Conservation (phyloP, 1,140 invertebrate species). For the Eumeta japonica region DNA sequence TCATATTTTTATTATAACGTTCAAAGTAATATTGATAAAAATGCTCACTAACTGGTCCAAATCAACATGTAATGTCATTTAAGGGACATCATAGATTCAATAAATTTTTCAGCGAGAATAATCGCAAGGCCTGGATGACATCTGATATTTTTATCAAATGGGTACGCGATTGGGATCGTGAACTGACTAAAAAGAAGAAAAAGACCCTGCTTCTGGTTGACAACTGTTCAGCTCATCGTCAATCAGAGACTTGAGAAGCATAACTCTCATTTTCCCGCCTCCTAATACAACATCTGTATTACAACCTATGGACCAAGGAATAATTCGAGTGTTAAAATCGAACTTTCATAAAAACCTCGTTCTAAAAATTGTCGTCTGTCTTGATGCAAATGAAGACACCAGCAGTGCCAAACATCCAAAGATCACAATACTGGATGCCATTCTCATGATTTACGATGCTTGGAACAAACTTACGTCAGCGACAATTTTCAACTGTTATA, state of each 20-base stretch:
- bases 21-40: too few species aligned
- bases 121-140: constrained; percentile 16
- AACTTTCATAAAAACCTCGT: constrained; percentile 15
- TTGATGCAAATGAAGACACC: constrained; percentile 8
- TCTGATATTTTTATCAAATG: constrained; percentile 13
- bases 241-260: constrained; percentile 12
- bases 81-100: too few species aligned
- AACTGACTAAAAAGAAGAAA: constrained; percentile 9
- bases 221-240: constrained; percentile 12
- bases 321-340: constrained; percentile 16
- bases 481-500: constrained; percentile 18
- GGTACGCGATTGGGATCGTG: constrained; percentile 13
- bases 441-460: constrained; percentile 24
- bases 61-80: too few species aligned
- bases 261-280: constrained; percentile 15
- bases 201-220: constrained; percentile 16
- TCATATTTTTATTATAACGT: too few species aligned
- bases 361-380: constrained; percentile 13
- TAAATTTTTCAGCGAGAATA: too few species aligned
- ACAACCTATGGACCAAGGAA: too few species aligned
- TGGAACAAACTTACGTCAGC: constrained; percentile 14
- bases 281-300: constrained; percentile 14
- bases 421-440: constrained; percentile 18
- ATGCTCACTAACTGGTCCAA: too few species aligned
- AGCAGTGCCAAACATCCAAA: constrained; percentile 12